Evolutionary conservation across 2,888 invertebrate species (phyloP), one percentile per base, ranked within the genome.

Genomic region (Meghimatium bilineatum): DNA sequence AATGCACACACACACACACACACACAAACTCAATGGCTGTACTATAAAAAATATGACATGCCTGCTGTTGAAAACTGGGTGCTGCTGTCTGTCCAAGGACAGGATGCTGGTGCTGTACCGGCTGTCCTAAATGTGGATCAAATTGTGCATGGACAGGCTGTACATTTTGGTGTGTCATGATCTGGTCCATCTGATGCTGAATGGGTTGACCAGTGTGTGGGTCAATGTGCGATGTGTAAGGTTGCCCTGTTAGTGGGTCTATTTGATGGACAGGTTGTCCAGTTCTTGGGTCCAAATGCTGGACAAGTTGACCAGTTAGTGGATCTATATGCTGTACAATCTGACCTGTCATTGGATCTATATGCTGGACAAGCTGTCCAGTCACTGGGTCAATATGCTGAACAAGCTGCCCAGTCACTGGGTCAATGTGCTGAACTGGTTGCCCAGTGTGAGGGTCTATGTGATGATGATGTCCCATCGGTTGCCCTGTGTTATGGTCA

Each of bases 381-480:
- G 80, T 77, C 14, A 69, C 29, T 36, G 82, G 82, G 77, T 82
- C 82, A 20, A 82, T 20, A 23, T 82, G 76, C n/a, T 71, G 80
- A 6, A 75, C 34, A 44, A 79, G 83, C 52, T 79, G 83, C 0
- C 79, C 83, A 1, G 79, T 74, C 12, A 74, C 36, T 60, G 72
- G 83, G 71, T 83, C 83, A 2, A 83, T 63, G 29, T 72, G 72
- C 1, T 44, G 66, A 23, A 82, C 26, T n/a, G 79, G 83, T 63
- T 84, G 83, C 32, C 83, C 83, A 32, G 83, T 84, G 8, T 80
- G 67, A 17, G 76, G 84, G 60, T 84, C 84, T 44, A 84, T 69
- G 14, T 75, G 75, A 71, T 75, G 82, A 26, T n/a, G 20, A 10
- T 38, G 72, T 44, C 52, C 17, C 26, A 80, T 20, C 17, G 75